Conservation (phyloP, 2,797 vertebrate species). For the Pelobates cultripes region DNA sequence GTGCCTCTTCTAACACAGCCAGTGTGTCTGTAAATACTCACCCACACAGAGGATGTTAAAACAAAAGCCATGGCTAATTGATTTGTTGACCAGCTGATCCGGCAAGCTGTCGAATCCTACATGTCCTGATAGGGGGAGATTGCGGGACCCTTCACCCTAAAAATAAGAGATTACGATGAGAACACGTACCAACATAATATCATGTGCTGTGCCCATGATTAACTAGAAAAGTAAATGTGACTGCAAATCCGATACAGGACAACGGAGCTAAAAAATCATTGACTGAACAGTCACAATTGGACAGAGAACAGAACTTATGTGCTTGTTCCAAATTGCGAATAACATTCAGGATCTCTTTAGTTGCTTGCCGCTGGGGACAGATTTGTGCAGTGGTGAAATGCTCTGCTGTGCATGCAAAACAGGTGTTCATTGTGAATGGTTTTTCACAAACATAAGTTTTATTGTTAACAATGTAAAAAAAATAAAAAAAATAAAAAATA, state of each 20-base stretch:
- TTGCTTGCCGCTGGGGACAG: neutral
- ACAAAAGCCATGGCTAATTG: conserved; percentile 96
- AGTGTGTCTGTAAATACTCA: conserved; percentile 81
- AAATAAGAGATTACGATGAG: neutral
- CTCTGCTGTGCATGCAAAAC: conserved; percentile 29
- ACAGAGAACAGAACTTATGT: neutral
- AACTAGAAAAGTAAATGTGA: too few species aligned
- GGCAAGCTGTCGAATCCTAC: conserved; percentile 99
- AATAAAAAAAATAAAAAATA: too few species aligned
- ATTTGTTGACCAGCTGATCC: conserved; percentile 99
- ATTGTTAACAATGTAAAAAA: too few species aligned
- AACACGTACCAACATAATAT: too few species aligned
- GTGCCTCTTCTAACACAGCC: conserved; percentile 55
- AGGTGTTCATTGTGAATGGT: conserved; percentile 27
- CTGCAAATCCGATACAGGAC: too few species aligned
- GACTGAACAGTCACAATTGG: too few species aligned
- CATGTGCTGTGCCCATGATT: neutral
- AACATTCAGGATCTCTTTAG: neutral
- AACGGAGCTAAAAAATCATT: too few species aligned
- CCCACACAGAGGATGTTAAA: conserved; percentile 99
- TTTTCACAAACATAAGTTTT: neutral
- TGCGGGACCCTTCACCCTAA: conserved; percentile 91
- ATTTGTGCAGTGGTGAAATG: neutral
- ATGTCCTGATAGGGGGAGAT: conserved; percentile 91
- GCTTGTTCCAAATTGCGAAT: neutral